Base-by-base conservation (phyloP, 2,797 vertebrate species). In the Oryzias dopingdopingensis region DNA sequence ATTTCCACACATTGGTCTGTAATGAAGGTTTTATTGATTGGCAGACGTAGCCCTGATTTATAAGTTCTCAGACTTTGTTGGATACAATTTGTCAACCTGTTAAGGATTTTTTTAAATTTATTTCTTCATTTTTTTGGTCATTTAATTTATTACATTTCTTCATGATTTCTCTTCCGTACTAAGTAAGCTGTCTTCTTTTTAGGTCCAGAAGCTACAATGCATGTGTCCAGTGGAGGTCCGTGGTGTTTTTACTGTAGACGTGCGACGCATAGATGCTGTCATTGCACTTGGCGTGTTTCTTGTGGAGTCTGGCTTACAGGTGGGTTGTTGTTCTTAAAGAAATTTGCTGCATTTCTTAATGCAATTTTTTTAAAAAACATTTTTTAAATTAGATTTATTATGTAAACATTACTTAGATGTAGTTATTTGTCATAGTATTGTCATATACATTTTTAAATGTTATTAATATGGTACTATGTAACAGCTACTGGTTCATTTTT, bases 191-290 rank as follows among this genome's bases (percentile, higher is more conserved):
- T 48, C 49, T 29, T 74, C 8, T 79, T 68, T 3, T 62, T 73
- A 99, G 97, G 95, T 99, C 26, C 93, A 97, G 58, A 98, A 98
- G 71, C 84, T 99, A 22, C 93, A 95, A 70, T 98, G 96, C 72
- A 99, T 99, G 97, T 98, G 96, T 80, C 96, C 97, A 6, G 91
- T 95, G 63, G 96, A 98, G 84, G 92, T 94, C 47, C 95, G 95
- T 0, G 96, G 95, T 14, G 90, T 94, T 66, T 97, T 95, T 81
- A 94, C 95, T 47, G 82, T 99, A 50, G 97, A 99, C 73, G 93
- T 96, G 64, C 94, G 97, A 2, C 93, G 97, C 70, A 93, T 95
- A 84, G 95, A 98, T 80, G 97, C 97, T 2, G 95, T 99, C 6
- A 94, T 99, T 41, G 97, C 96, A 0, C 65, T 98, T 65, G 96